These are phyloP conservation scores for Stenolophus ochropezus DNA, from an alignment of 2,888 invertebrate species.

Conservation along the genomic window DNA sequence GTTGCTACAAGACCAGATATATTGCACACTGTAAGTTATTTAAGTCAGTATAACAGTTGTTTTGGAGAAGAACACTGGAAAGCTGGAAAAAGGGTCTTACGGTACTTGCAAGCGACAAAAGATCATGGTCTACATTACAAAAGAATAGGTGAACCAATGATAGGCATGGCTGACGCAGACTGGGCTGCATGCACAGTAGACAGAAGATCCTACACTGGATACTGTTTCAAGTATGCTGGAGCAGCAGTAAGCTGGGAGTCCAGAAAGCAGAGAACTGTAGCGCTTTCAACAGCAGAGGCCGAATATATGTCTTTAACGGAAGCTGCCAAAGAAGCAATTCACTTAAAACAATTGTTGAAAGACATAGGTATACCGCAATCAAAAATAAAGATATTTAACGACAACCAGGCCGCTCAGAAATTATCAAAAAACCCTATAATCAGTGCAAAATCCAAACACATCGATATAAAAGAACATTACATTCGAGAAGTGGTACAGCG, in stretches of 20 bases:
- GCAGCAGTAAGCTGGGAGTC: neutral
- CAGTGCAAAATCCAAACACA: too few relatives aligned
- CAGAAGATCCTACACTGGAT: slow-evolving; percentile 9
- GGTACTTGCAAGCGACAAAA: neutral
- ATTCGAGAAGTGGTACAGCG: too few relatives aligned
- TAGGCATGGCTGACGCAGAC: slow-evolving; percentile 37
- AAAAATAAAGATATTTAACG: neutral
- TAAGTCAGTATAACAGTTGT: slow-evolving; percentile 43
- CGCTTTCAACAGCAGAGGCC: neutral
- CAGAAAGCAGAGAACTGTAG: neutral
- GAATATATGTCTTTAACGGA: slow-evolving; percentile 20
- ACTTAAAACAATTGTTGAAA: neutral
- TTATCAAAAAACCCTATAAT: neutral
- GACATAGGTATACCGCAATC: neutral
- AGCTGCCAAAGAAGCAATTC: neutral
- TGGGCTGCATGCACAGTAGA: slow-evolving; percentile 17
- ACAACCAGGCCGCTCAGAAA: neutral
- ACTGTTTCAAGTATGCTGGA: neutral
- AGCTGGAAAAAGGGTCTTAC: slow-evolving; percentile 2
- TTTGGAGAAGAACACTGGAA: slow-evolving; percentile 13
- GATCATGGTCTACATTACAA: neutral
- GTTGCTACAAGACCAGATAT: slow-evolving; percentile 37
- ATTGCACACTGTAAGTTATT: slow-evolving; percentile 2
- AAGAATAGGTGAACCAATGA: neutral
- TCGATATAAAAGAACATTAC: too few relatives aligned